Conservation (phyloP, 1,140 invertebrate genomes). For the Neotoxoptera formosana region DNA sequence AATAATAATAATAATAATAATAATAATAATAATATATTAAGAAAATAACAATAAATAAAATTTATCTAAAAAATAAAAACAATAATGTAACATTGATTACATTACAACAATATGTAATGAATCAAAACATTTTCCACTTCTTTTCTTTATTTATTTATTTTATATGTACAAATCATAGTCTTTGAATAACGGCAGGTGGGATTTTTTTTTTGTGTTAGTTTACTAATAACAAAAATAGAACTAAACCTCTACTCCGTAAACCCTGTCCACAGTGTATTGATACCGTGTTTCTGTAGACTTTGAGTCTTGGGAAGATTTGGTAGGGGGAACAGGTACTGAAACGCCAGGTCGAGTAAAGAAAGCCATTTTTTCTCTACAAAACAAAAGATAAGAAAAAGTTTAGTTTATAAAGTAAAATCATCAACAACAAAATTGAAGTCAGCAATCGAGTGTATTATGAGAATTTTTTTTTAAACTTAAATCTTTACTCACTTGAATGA, state of each 20-base stretch:
- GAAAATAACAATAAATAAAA: conserved; percentile 57
- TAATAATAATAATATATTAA: conserved; percentile 47
- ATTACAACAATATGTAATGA: conserved; percentile 45
- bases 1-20: conserved; percentile 46
- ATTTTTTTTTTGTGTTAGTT: conserved; percentile 48
- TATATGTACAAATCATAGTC: conserved; percentile 51
- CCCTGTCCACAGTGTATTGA: conserved; percentile 74
- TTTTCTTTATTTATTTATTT: conserved; percentile 41
- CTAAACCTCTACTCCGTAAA: conserved; percentile 72
- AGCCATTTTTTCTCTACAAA: conserved; percentile 90
- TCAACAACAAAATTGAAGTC: neutral
- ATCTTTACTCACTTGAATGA: conserved; percentile 85
- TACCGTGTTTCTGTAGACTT: conserved; percentile 68
- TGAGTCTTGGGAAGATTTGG: conserved; percentile 59
- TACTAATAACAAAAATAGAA: conserved; percentile 49
- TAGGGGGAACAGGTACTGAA: conserved; percentile 74
- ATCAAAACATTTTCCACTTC: conserved; percentile 33
- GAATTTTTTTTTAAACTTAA: neutral
- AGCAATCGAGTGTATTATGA: neutral
- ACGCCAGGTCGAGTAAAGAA: conserved; percentile 87
- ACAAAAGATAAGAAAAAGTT: conserved; percentile 49
- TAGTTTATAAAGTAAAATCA: neutral
- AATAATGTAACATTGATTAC: conserved; percentile 53
- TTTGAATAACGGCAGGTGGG: conserved; percentile 55
- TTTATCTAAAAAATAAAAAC: conserved; percentile 55